Conservation (phyloP, 2,113 vertebrate species). For the Vulpes lagopus region DNA sequence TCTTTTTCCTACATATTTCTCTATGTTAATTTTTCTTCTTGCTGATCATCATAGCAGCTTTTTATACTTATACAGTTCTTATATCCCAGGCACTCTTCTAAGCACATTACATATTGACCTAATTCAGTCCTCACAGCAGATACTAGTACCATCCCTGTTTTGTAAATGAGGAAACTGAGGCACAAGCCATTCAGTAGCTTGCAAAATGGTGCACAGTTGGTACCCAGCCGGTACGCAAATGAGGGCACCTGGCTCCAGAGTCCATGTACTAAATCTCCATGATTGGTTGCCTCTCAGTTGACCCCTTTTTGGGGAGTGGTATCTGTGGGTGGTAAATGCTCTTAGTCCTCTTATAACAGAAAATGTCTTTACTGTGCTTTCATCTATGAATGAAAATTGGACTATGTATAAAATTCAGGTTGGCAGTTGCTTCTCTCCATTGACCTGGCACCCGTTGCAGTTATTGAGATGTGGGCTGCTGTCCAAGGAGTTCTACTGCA, state of each 20-base stretch:
- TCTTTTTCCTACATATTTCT: neutral
- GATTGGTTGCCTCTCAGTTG: neutral
- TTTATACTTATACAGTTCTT: neutral
- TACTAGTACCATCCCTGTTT: neutral
- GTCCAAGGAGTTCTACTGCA: neutral
- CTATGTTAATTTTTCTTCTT: neutral
- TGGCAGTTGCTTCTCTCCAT: neutral
- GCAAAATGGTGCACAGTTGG: neutral
- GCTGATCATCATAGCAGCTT: neutral
- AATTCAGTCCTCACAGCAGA: neutral
- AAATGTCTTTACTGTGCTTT: neutral
- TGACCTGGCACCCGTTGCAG: neutral
- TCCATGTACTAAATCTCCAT: fast-evolving
- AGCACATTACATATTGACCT: neutral
- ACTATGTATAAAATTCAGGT: neutral
- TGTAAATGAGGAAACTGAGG: neutral
- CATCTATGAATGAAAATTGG: neutral
- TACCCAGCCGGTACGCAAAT: neutral
- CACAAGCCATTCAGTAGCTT: neutral
- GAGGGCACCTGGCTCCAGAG: neutral
- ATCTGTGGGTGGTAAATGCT: neutral
- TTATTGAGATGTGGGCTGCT: neutral
- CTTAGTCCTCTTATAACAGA: neutral
- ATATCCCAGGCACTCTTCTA: neutral
- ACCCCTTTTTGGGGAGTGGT: neutral